Percentiles rank a stretch among this genome's conserved stretches.
phyloP scores from a whole-genome alignment of 2,113 vertebrate species.

The Myanophis thanlyinensis region DNA sequence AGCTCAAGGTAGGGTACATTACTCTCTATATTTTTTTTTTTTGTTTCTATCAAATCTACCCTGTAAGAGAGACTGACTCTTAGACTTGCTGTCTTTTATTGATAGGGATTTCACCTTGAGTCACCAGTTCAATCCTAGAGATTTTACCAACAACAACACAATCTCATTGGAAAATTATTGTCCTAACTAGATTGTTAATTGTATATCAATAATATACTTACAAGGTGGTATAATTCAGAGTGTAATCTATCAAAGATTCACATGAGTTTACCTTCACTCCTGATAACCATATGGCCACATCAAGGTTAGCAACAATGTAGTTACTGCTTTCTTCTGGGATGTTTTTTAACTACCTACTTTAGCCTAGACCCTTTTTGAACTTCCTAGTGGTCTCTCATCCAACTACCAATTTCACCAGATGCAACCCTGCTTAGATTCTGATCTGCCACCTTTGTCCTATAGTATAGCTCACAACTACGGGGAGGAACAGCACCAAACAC shows the following conservation, averaged over 20 bases:
- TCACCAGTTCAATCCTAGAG: not conserved
- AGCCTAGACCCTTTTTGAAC: not conserved
- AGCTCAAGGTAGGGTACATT: not conserved
- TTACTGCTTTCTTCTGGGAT: not conserved
- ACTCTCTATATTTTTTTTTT: fast-evolving
- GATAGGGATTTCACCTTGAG: not conserved
- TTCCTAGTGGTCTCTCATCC: not conserved
- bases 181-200: not conserved
- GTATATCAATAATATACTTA: not conserved
- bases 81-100: not conserved
- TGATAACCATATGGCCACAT: not conserved
- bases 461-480: not conserved
- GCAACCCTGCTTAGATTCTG: not conserved
- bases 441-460: not conserved
- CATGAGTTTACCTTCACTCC: not conserved
- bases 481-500: not conserved
- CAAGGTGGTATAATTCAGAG: not conserved
- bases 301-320: not conserved
- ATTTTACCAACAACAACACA: not conserved
- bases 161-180: not conserved
- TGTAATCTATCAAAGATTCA: not conserved
- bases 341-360: not conserved
- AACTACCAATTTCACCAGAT: not conserved
- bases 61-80: not conserved
- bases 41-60: not conserved